Evolutionary conservation across 2,888 invertebrate genomes (phyloP).

Genomic region (Lacanobia oleracea): DNA sequence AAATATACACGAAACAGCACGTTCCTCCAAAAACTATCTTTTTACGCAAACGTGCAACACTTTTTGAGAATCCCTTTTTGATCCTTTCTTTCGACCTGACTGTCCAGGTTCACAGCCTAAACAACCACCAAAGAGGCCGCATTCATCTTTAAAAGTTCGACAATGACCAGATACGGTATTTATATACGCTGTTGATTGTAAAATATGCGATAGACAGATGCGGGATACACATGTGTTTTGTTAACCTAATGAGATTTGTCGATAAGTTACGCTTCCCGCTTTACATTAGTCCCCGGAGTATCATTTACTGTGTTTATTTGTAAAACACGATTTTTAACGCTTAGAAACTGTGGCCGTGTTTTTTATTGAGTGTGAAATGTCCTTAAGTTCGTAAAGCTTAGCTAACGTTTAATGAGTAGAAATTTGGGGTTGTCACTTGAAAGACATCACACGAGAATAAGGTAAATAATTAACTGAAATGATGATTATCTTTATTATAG

Average conservation of each 20-base stretch:
- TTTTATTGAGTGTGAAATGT: slow-evolving; percentile 59
- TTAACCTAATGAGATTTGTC: slow-evolving; percentile 88
- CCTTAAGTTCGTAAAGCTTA: slow-evolving; percentile 27
- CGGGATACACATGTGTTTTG: slow-evolving; percentile 87
- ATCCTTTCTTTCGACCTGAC: too few relatives aligned
- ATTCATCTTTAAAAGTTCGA: slow-evolving; percentile 74
- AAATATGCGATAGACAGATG: slow-evolving; percentile 85
- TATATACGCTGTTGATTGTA: slow-evolving; percentile 81
- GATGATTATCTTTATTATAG: neutral
- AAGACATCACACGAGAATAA: neutral
- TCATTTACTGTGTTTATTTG: slow-evolving; percentile 78
- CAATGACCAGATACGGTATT: slow-evolving; percentile 73
- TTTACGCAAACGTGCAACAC: too few relatives aligned
- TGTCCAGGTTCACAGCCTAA: slow-evolving; percentile 73
- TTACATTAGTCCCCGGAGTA: slow-evolving; percentile 78
- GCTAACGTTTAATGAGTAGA: slow-evolving; percentile 18
- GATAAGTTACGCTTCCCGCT: slow-evolving; percentile 84
- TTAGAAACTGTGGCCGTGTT: slow-evolving; percentile 53
- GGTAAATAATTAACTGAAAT: too few relatives aligned
- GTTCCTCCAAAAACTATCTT: too few relatives aligned
- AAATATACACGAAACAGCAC: too few relatives aligned
- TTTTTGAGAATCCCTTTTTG: neutral
- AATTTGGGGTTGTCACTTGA: neutral
- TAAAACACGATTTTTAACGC: slow-evolving; percentile 76
- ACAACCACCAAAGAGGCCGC: slow-evolving; percentile 76